A percentile compares a stretch with the other conserved stretches of the same genome.
phyloP scores from a whole-genome alignment of 1,140 invertebrate species.

The Hyles euphorbiae region DNA sequence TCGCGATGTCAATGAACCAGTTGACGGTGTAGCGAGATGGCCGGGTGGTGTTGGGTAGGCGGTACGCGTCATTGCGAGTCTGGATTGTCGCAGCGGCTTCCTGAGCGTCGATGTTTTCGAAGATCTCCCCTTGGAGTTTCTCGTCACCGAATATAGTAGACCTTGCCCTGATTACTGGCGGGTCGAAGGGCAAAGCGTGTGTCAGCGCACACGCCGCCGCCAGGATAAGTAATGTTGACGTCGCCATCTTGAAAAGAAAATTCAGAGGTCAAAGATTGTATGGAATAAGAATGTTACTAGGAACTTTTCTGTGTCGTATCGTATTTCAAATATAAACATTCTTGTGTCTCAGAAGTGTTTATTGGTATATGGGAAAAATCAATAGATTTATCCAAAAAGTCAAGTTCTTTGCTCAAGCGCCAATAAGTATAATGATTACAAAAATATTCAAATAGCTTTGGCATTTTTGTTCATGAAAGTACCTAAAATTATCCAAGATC shows the following conservation, averaged over 20 bases:
- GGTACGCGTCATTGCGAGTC: slow-evolving; percentile 39
- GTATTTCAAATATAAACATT: too few species aligned
- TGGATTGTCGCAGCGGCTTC: slow-evolving; percentile 1
- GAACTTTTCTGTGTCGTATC: neutral
- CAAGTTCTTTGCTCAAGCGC: too few species aligned
- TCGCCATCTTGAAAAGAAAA: slow-evolving; percentile 51
- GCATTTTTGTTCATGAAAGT: too few species aligned
- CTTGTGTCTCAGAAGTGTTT: too few species aligned
- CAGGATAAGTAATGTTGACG: slow-evolving; percentile 36
- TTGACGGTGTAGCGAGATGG: slow-evolving; percentile 77
- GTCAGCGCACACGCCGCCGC: slow-evolving; percentile 21
- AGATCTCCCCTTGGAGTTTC: slow-evolving; percentile 41
- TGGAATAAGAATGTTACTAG: neutral
- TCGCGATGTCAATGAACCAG: slow-evolving; percentile 34
- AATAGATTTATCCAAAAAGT: too few species aligned
- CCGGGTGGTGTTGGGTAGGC: slow-evolving; percentile 77
- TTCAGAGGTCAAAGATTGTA: too few species aligned
- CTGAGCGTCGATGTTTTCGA: slow-evolving; percentile 34
- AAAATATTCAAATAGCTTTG: too few species aligned
- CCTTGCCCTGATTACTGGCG: slow-evolving; percentile 20
- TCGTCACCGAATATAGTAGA: slow-evolving; percentile 57
- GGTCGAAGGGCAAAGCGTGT: slow-evolving; percentile 25
- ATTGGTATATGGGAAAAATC: too few species aligned
- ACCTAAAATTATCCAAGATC: too few species aligned
- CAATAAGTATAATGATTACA: too few species aligned